These are phyloP conservation scores for Muntiacus muntjak DNA, from an alignment of 2,113 vertebrate species.

Conservation along the genomic window DNA sequence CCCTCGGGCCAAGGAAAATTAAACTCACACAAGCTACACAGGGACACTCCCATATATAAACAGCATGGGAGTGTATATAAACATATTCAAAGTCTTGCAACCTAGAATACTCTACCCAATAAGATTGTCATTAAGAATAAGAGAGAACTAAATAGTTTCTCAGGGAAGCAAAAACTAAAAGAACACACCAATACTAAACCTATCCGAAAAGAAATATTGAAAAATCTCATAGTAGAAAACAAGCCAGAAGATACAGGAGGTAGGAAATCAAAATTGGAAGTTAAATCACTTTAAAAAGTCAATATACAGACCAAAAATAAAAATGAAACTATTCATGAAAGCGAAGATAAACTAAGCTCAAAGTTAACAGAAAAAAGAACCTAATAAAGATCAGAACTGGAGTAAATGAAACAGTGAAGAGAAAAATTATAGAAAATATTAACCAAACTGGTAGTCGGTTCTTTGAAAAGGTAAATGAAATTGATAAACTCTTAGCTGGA, in stretches of 20 bases:
- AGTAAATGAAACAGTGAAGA: not conserved
- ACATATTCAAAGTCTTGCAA: not conserved
- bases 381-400: not conserved
- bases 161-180: not conserved
- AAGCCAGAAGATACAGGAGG: not conserved
- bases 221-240: not conserved
- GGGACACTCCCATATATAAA: not conserved
- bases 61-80: not conserved
- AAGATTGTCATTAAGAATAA: not conserved
- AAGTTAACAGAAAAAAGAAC: not conserved
- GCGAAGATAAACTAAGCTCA: not conserved
- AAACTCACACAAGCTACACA: not conserved
- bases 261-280: not conserved
- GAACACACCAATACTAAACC: not conserved
- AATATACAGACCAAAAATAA: not conserved
- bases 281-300: not conserved
- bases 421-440: not conserved
- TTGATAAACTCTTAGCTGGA: not conserved
- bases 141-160: not conserved
- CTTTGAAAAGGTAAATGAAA: not conserved
- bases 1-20: not conserved
- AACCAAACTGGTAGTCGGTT: not conserved
- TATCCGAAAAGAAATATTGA: not conserved
- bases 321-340: not conserved
- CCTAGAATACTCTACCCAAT: not conserved